Evolutionary conservation across 2,888 invertebrate genomes (phyloP), one percentile per base, ranked within the genome.

Genomic region (Ectemnius lituratus): DNA sequence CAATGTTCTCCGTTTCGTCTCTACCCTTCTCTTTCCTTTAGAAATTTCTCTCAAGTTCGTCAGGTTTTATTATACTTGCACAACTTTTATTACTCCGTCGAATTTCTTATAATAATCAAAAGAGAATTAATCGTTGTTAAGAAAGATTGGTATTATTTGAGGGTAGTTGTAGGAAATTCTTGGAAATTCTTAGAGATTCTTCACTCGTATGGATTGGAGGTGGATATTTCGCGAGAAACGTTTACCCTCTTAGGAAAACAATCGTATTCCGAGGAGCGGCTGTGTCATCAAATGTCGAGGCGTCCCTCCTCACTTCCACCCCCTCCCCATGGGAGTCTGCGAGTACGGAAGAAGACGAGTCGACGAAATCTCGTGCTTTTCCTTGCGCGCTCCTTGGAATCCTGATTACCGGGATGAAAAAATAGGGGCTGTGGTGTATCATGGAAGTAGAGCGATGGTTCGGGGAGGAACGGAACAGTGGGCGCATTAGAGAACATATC

Each of bases 401-500:
- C 52, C n/a, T 16, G 52, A 52, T 52, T 52, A 52, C 52, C 52
- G 16, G 37, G 37, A 11, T 6, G 52, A 52, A 52, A 52, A 52
- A 52, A 1, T 52, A 13, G 37, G 16, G 16, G 52, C 52, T 52
- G 37, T 11, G 37, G 37, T 37, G 37, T 37, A 37, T 37, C 37
- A 8, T 23, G 1, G 37, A 37, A 37, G 11, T 37, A 2, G 37
- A 11, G 37, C 37, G 20, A 2, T 20, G 20, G 20, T 20, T 20
- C 20, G 20, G 20, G 20, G 20, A 20, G 20, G 20, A 8, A 37
- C 8, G 37, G 37, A 37, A 11, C 23, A 56, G 27, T 37, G 47
- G 46, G 16, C 52, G 37, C 65, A 73, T 80, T 73, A 65, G 76
- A 65, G 64, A 56, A 70, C 69, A 72, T 78, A 66, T 46, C 37